These are phyloP conservation scores for Sminthurides aquaticus DNA, from an alignment of 2,888 invertebrate genomes.

Conservation along the genomic window DNA sequence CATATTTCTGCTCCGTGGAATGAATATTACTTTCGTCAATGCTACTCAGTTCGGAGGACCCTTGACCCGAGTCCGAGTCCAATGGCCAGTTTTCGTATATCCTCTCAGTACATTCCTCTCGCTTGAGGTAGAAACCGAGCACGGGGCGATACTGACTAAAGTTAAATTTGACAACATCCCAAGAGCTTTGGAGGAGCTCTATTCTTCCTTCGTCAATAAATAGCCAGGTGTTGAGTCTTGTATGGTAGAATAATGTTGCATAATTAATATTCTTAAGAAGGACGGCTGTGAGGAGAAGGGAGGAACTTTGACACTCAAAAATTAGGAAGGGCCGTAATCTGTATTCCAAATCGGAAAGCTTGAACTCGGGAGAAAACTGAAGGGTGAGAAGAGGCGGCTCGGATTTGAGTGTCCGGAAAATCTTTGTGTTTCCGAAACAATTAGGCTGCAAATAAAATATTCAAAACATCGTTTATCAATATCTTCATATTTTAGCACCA, in stretches of 20 bases:
- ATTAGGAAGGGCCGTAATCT: conserved; percentile 36
- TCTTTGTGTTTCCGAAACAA: conserved; percentile 41
- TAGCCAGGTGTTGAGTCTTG: conserved; percentile 39
- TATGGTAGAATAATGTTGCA: conserved; percentile 39
- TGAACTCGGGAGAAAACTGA: conserved; percentile 31
- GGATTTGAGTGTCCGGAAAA: conserved; percentile 36
- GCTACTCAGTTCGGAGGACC: conserved; percentile 28
- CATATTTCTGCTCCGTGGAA: conserved; percentile 27
- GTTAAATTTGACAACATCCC: conserved; percentile 24
- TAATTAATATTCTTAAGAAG: conserved; percentile 21
- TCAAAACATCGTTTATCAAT: conserved; percentile 1
- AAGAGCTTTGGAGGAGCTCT: conserved; percentile 28
- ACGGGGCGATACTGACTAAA: conserved; percentile 25
- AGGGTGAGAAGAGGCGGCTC: conserved; percentile 36
- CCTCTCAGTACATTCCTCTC: conserved; percentile 26
- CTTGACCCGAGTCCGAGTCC: conserved; percentile 38
- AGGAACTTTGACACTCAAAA: conserved; percentile 36
- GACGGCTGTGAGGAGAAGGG: conserved; percentile 20
- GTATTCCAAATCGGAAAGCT: conserved; percentile 26
- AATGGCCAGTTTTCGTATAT: conserved; percentile 43
- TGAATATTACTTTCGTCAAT: conserved; percentile 15
- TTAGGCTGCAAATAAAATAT: conserved; percentile 30
- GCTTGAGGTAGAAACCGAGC: conserved; percentile 34
- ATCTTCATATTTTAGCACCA: too few relatives aligned
- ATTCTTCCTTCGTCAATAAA: conserved; percentile 38